These are phyloP conservation scores for Baryphthengus martii DNA, from an alignment of 2,113 vertebrate genomes.

Conservation along the genomic window DNA sequence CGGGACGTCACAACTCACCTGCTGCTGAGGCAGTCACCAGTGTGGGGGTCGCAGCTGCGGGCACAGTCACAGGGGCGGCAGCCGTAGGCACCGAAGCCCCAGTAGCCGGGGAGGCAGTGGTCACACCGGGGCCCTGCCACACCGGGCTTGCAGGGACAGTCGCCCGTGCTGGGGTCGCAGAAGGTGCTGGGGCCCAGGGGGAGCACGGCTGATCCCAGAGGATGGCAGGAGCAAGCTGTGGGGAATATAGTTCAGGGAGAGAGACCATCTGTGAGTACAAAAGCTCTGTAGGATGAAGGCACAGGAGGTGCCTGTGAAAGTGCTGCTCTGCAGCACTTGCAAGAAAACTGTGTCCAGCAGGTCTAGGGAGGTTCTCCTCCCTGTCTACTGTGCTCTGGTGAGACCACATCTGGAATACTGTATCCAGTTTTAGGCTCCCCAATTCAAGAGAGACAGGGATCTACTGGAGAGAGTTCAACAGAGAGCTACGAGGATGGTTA, in stretches of 20 bases:
- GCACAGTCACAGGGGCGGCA: slow-evolving; percentile 92
- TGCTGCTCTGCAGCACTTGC: accelerated
- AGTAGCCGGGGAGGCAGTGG: slow-evolving; percentile 92
- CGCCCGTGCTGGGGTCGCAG: slow-evolving; percentile 88
- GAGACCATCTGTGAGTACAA: not conserved
- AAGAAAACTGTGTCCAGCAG: too few species aligned
- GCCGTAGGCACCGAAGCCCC: slow-evolving; percentile 90
- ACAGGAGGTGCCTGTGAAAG: not conserved
- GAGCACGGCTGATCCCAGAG: slow-evolving; percentile 81
- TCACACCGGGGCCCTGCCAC: slow-evolving; percentile 88
- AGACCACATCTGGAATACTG: too few species aligned
- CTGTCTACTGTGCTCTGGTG: too few species aligned
- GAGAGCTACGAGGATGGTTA: too few species aligned
- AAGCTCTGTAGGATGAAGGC: accelerated
- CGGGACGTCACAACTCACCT: slow-evolving; percentile 69
- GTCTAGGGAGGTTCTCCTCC: too few species aligned
- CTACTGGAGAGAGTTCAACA: too few species aligned
- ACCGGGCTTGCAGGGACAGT: slow-evolving; percentile 93
- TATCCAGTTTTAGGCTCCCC: too few species aligned
- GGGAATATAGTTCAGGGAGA: not conserved
- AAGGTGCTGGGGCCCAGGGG: slow-evolving; percentile 70
- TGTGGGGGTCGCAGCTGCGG: slow-evolving; percentile 87
- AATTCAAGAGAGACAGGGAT: too few species aligned
- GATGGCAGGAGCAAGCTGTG: slow-evolving; percentile 89
- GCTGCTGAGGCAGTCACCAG: slow-evolving; percentile 84